Evolutionary conservation across 1,140 invertebrate genomes (phyloP).

Genomic region (Musca vetustissima): DNA sequence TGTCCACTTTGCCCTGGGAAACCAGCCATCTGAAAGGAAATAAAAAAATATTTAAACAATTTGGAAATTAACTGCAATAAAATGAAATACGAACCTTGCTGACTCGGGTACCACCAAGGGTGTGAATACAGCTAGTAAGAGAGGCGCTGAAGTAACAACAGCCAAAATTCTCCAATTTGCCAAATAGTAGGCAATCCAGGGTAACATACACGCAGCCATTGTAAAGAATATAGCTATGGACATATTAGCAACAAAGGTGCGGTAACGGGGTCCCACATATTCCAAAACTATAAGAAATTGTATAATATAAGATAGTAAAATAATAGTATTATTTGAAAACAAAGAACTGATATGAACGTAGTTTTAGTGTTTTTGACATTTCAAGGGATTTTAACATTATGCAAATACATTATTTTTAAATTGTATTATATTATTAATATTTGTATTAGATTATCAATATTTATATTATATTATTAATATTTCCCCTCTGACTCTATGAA

Average conservation of each 20-base stretch:
- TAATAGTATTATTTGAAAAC: too few relatives aligned
- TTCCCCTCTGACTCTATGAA: too few relatives aligned
- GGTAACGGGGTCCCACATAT: constrained; percentile 84
- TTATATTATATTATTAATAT: too few relatives aligned
- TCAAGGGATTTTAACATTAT: too few relatives aligned
- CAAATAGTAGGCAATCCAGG: constrained; percentile 78
- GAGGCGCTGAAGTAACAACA: constrained; percentile 73
- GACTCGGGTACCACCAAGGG: constrained; percentile 81
- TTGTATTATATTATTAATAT: too few relatives aligned
- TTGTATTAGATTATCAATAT: too few relatives aligned
- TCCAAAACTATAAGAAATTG: constrained; percentile 69
- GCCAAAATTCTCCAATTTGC: constrained; percentile 76
- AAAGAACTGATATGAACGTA: too few relatives aligned
- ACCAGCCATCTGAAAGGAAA: constrained; percentile 71
- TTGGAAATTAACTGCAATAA: constrained; percentile 7
- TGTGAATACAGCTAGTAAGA: constrained; percentile 68
- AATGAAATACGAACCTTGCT: constrained; percentile 53
- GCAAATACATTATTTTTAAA: too few relatives aligned
- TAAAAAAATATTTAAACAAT: background rate
- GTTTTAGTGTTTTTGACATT: too few relatives aligned
- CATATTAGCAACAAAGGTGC: constrained; percentile 87
- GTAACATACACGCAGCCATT: constrained; percentile 71
- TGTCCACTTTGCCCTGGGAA: constrained; percentile 76
- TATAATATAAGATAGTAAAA: too few relatives aligned
- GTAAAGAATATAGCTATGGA: constrained; percentile 88